Evolutionary conservation across 2,113 vertebrate species (phyloP).

Genomic region (Typhlomys cinereus): DNA sequence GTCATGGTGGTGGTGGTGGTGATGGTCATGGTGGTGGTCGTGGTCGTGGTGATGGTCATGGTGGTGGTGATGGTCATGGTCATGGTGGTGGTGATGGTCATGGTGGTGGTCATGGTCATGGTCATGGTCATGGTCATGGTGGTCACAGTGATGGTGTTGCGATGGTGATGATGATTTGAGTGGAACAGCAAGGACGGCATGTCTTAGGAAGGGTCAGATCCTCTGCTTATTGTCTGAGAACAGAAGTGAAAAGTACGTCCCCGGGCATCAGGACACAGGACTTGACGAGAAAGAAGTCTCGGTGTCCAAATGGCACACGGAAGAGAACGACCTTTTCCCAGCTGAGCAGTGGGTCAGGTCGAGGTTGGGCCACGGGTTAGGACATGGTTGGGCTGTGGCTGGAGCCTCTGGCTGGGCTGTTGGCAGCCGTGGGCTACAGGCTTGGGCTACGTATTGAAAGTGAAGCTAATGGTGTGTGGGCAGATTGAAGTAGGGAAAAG

Average conservation of each 20-base stretch:
- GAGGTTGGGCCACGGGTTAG: background rate
- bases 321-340: background rate
- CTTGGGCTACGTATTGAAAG: no score
- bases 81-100: fast-evolving
- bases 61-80: fast-evolving
- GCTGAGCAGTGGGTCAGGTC: no score
- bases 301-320: background rate
- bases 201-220: background rate
- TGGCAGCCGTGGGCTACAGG: no score
- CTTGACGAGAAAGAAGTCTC: background rate
- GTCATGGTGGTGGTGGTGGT: fast-evolving
- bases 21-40: fast-evolving
- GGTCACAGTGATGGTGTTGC: fast-evolving
- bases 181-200: background rate
- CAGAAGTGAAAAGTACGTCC: background rate
- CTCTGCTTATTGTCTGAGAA: background rate
- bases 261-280: background rate
- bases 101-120: fast-evolving
- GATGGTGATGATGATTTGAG: fast-evolving
- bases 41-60: fast-evolving
- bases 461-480: background rate
- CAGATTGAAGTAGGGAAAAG: background rate
- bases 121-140: background rate
- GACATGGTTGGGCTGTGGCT: background rate
- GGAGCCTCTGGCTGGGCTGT: no score